Evolutionary conservation across 2,113 vertebrate species (phyloP).

Genomic region (Chionodraco myersi): DNA sequence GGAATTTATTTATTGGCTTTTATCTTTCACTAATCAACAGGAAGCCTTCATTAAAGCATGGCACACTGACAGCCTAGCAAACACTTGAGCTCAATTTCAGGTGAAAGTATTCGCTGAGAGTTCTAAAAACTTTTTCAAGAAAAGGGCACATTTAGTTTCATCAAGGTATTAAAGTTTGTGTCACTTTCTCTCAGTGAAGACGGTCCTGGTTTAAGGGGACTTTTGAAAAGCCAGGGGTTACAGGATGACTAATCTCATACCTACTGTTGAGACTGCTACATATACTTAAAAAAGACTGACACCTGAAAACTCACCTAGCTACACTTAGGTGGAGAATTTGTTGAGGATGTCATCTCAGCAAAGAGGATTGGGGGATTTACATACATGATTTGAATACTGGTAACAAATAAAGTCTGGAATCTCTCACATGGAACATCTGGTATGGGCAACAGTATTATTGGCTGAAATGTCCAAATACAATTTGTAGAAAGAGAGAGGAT

Average conservation of each 20-base stretch:
- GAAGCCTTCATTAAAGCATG: conserved; percentile 13
- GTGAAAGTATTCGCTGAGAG: conserved; percentile 64
- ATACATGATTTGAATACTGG: conserved; percentile 15
- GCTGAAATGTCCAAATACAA: conserved; percentile 21
- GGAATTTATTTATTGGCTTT: not conserved
- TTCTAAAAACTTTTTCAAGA: not conserved
- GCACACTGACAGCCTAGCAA: conserved; percentile 38
- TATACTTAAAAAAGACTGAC: conserved; percentile 24
- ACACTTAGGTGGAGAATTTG: conserved; percentile 43
- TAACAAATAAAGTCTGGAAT: conserved; percentile 25
- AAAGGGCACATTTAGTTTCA: not conserved
- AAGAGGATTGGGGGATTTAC: conserved; percentile 39
- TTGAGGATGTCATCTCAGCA: conserved; percentile 58
- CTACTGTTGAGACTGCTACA: conserved; percentile 10
- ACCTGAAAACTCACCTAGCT: conserved; percentile 67
- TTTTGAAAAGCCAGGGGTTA: conserved; percentile 6
- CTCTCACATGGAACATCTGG: conserved; percentile 16
- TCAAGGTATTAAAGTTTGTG: not conserved
- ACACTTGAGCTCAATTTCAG: conserved; percentile 15
- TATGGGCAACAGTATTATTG: not conserved
- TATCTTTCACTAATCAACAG: conserved; percentile 23
- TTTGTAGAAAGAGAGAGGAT: not conserved
- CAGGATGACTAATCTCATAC: conserved; percentile 26
- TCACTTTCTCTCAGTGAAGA: conserved; percentile 60
- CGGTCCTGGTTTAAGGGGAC: conserved; percentile 18